A percentile compares a stretch with the other conserved stretches of the same genome.
phyloP scores from a whole-genome alignment of 2,797 vertebrate genomes.

The Danio kyathit region DNA sequence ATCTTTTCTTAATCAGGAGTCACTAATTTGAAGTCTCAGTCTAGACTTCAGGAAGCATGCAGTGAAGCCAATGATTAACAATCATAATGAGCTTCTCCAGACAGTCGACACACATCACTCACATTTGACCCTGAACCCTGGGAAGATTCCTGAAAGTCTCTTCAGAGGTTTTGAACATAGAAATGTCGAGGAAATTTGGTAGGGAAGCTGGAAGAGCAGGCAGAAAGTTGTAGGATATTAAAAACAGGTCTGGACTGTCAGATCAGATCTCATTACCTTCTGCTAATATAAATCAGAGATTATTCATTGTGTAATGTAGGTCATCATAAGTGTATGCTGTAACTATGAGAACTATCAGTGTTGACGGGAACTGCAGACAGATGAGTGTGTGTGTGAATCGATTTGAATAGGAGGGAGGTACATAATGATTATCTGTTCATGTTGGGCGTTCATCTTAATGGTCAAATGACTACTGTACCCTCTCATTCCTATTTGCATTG shows the following conservation, averaged over 20 bases:
- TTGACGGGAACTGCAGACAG: neutral
- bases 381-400: neutral
- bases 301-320: neutral
- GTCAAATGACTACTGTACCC: neutral
- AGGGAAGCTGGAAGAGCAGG: neutral
- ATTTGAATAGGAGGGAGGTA: slow-evolving; percentile 31
- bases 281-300: neutral
- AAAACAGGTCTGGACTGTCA: neutral
- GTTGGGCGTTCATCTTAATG: slow-evolving; percentile 15
- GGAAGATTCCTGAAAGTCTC: neutral
- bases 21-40: neutral
- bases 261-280: neutral
- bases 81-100: neutral
- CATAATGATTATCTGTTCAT: slow-evolving; percentile 13
- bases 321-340: neutral
- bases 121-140: neutral
- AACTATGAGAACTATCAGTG: neutral
- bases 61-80: neutral
- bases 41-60: neutral
- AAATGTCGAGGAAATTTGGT: neutral
- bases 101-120: neutral
- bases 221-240: neutral
- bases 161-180: neutral
- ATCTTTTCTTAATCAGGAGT: neutral
- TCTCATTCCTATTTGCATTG: slow-evolving; percentile 56